These are phyloP conservation scores for Octonoba sinensis DNA, from an alignment of 2,888 invertebrate species.

Conservation along the genomic window DNA sequence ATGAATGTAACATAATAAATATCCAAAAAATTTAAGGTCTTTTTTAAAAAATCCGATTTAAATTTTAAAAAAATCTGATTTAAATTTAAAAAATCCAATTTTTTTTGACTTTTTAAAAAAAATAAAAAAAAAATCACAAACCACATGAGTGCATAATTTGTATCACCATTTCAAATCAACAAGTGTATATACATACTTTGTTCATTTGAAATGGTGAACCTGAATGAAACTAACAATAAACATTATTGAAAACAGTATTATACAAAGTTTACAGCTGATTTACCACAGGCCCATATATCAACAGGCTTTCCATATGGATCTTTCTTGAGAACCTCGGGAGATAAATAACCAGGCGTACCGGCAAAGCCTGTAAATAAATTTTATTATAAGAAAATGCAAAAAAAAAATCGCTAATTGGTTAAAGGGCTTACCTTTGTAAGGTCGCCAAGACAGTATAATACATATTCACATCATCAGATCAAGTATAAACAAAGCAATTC, in stretches of 20 bases:
- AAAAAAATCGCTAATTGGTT: not conserved
- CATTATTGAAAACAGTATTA: not conserved
- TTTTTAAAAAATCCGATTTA: too few relatives aligned
- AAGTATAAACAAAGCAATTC: too few relatives aligned
- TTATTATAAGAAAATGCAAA: not conserved
- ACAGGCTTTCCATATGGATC: slow-evolving; percentile 99
- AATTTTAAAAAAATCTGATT: too few relatives aligned
- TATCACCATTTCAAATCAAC: too few relatives aligned
- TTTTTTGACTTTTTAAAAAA: too few relatives aligned
- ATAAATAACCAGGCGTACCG: slow-evolving; percentile 98
- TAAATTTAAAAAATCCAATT: too few relatives aligned
- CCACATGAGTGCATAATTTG: too few relatives aligned
- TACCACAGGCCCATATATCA: slow-evolving; percentile 99
- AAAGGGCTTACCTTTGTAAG: not conserved
- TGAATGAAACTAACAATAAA: too few relatives aligned
- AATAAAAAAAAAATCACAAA: too few relatives aligned
- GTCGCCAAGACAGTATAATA: not conserved
- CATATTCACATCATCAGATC: not conserved
- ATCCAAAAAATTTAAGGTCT: too few relatives aligned
- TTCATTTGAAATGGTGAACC: not conserved
- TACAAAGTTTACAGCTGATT: slow-evolving; percentile 68
- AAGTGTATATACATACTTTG: too few relatives aligned
- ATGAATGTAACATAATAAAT: too few relatives aligned
- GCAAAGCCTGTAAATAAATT: slow-evolving; percentile 78
- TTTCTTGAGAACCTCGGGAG: slow-evolving; percentile 99